These are phyloP conservation scores for Epistrophe eligans DNA, from an alignment of 2,888 invertebrate species.

Conservation along the genomic window DNA sequence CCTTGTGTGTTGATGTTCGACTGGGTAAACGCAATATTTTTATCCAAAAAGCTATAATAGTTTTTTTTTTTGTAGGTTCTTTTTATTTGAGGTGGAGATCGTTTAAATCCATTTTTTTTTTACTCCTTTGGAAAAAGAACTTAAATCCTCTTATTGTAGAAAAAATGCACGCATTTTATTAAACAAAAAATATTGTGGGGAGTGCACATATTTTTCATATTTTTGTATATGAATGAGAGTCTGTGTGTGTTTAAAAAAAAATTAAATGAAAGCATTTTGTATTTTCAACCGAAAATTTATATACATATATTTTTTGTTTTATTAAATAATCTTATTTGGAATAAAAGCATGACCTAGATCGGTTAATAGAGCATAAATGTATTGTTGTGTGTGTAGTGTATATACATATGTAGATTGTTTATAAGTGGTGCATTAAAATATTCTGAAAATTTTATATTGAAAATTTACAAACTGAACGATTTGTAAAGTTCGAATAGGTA, in stretches of 20 bases:
- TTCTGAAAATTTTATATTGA: not conserved
- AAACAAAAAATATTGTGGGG: not conserved
- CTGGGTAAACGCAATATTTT: constrained; percentile 38
- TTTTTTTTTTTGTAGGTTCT: not conserved
- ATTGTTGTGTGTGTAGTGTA: not conserved
- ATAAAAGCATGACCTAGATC: constrained; percentile 1
- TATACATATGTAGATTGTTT: too few species aligned
- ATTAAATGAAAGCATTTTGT: constrained; percentile 52
- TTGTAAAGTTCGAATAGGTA: not conserved
- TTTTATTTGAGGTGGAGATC: constrained; percentile 45
- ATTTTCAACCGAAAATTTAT: constrained; percentile 13
- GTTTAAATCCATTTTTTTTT: constrained; percentile 39
- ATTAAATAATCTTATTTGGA: not conserved
- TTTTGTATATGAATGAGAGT: not conserved
- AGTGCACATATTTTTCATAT: not conserved
- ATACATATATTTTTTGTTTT: not conserved
- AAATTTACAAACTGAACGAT: not conserved
- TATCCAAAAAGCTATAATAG: constrained; percentile 24
- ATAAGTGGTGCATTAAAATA: not conserved
- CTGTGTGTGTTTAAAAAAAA: not conserved
- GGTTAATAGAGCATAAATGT: not conserved
- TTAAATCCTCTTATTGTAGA: constrained; percentile 27
- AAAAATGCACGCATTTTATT: constrained; percentile 24
- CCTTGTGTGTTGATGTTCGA: constrained; percentile 29
- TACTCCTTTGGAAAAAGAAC: constrained; percentile 16